Conservation (phyloP, 2,797 vertebrate species). For the Ptychadena robeensis region DNA sequence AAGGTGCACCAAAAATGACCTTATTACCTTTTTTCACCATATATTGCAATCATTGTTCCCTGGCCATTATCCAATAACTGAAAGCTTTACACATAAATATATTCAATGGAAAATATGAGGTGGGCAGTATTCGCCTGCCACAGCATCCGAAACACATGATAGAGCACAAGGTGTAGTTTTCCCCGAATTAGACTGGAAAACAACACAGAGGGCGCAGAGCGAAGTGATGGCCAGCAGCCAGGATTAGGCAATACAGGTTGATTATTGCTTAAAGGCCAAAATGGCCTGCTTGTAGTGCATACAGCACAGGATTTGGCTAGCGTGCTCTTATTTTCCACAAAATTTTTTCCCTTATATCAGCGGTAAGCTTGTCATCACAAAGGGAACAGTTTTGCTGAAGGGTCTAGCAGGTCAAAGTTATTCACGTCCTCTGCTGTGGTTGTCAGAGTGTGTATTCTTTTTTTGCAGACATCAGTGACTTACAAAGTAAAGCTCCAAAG, state of each 20-base stretch:
- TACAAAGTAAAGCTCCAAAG: no score
- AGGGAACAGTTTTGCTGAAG: conserved; percentile 23
- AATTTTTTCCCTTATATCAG: conserved; percentile 36
- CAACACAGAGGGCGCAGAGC: conserved; percentile 20
- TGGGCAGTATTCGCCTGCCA: conserved; percentile 46
- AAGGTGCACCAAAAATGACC: conserved; percentile 25
- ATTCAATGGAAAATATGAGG: conserved; percentile 62
- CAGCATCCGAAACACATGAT: conserved; percentile 41
- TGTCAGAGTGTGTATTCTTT: background rate
- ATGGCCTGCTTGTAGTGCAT: background rate
- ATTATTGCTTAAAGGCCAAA: background rate
- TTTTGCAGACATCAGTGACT: background rate
- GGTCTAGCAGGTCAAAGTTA: conserved; percentile 52
- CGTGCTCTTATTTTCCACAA: conserved; percentile 42
- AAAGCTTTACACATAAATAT: conserved; percentile 43
- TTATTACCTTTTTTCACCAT: conserved; percentile 50
- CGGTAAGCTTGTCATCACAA: conserved; percentile 34
- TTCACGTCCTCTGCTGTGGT: conserved; percentile 26
- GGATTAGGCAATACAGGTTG: background rate
- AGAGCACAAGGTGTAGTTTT: conserved; percentile 52
- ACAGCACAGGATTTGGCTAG: conserved; percentile 1
- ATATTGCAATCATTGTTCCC: conserved; percentile 62
- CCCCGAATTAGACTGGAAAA: conserved; percentile 57
- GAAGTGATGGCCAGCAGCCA: conserved; percentile 13
- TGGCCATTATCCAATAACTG: conserved; percentile 50